Conservation (phyloP, 64 coral and sea anemone species). For the Hydrozoanthus tunicans region DNA sequence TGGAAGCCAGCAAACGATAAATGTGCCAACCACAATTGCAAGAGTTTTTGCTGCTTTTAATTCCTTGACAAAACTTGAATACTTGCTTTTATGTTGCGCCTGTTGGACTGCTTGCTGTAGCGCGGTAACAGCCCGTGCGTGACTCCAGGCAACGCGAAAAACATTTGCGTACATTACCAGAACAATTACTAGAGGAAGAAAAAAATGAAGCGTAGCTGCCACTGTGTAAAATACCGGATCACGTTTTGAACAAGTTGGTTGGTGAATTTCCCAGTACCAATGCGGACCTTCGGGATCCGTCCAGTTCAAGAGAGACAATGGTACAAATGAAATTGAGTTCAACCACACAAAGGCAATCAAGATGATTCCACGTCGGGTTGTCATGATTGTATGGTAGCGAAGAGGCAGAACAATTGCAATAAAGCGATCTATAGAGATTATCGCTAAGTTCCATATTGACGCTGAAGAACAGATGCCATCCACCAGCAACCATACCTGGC, state of each 20-base stretch:
- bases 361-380: background rate
- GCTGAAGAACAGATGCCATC: slow-evolving; percentile 37
- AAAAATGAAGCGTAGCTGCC: background rate
- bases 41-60: slow-evolving; percentile 61
- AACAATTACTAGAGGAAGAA: slow-evolving; percentile 31
- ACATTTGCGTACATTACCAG: slow-evolving; percentile 45
- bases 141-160: slow-evolving; percentile 44
- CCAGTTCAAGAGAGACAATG: slow-evolving; percentile 43
- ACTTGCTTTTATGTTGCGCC: slow-evolving; percentile 1
- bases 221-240: slow-evolving; percentile 38
- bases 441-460: slow-evolving; percentile 51
- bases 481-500: slow-evolving; percentile 27
- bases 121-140: slow-evolving; percentile 27
- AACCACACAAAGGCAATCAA: slow-evolving; percentile 41
- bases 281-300: background rate
- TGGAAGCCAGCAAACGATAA: slow-evolving; percentile 45
- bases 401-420: slow-evolving; percentile 33
- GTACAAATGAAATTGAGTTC: background rate
- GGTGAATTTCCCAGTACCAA: slow-evolving; percentile 27
- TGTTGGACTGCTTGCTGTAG: slow-evolving; percentile 30
- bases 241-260: slow-evolving; percentile 26
- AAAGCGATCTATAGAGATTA: slow-evolving; percentile 56
- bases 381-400: slow-evolving; percentile 45
- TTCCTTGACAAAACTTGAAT: slow-evolving; percentile 35
- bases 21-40: slow-evolving; percentile 40